These are phyloP conservation scores for Amphipyra berbera DNA, from an alignment of 2,888 invertebrate species.

Conservation along the genomic window DNA sequence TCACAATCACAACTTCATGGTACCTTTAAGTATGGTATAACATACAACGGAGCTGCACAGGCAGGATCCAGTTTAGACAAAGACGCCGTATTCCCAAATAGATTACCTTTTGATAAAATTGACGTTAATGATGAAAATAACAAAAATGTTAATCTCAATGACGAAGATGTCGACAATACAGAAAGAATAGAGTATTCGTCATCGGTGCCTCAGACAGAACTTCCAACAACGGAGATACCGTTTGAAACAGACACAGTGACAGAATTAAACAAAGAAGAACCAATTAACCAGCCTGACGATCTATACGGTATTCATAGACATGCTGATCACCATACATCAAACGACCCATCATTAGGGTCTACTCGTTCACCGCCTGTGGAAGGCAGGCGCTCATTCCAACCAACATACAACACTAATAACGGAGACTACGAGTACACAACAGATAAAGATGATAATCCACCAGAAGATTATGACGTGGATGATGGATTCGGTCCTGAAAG, in stretches of 20 bases:
- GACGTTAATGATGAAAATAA: conserved; percentile 82
- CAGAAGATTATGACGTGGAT: conserved; percentile 84
- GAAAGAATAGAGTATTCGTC: conserved; percentile 56
- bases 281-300: conserved; percentile 63
- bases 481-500: conserved; percentile 78
- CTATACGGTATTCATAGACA: conserved; percentile 73
- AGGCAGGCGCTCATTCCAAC: conserved; percentile 78
- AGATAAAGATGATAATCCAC: conserved; percentile 76
- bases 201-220: conserved; percentile 35
- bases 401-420: conserved; percentile 68
- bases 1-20: conserved; percentile 96
- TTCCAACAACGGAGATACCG: conserved; percentile 55
- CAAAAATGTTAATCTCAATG: conserved; percentile 79
- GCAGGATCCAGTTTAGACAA: conserved; percentile 93
- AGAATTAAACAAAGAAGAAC: conserved; percentile 58
- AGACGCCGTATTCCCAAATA: conserved; percentile 83
- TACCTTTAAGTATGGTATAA: conserved; percentile 94
- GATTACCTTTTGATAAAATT: conserved; percentile 82
- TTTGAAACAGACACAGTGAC: conserved; percentile 53
- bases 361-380: conserved; percentile 68
- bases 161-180: conserved; percentile 54
- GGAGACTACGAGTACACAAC: conserved; percentile 80
- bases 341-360: conserved; percentile 55
- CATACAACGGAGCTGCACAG: conserved; percentile 95
- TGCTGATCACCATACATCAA: conserved; percentile 78